Conservation (phyloP, 2,888 invertebrate genomes). For the Thecocarcelia acutangulata region DNA sequence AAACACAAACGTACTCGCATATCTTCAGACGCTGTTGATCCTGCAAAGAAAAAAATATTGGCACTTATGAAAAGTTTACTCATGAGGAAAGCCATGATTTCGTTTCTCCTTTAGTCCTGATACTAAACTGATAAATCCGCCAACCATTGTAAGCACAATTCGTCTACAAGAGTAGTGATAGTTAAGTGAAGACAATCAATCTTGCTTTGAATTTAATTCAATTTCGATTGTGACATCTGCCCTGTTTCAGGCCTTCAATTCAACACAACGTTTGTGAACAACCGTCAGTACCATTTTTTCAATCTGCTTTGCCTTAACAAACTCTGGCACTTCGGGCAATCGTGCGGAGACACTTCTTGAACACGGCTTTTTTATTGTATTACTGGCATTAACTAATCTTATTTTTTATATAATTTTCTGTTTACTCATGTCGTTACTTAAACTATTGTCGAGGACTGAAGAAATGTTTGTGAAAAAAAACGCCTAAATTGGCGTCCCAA, state of each 20-base stretch:
- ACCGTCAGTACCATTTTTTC: slow-evolving; percentile 43
- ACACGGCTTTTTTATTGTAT: slow-evolving; percentile 52
- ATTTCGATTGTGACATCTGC: slow-evolving; percentile 82
- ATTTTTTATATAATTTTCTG: slow-evolving; percentile 51
- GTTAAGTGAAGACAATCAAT: slow-evolving; percentile 78
- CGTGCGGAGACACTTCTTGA: slow-evolving; percentile 62
- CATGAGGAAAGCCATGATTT: slow-evolving; percentile 25
- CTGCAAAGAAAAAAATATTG: slow-evolving; percentile 12
- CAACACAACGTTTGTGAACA: slow-evolving; percentile 34
- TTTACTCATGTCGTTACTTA: slow-evolving; percentile 69
- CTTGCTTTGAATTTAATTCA: slow-evolving; percentile 79
- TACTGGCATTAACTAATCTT: slow-evolving; percentile 43
- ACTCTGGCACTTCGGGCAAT: slow-evolving; percentile 65
- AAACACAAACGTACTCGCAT: slow-evolving; percentile 6
- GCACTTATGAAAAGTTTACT: slow-evolving; percentile 25
- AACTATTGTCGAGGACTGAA: slow-evolving; percentile 55
- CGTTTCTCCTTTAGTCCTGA: background rate
- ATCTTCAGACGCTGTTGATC: slow-evolving; percentile 3
- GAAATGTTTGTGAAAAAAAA: slow-evolving; percentile 66
- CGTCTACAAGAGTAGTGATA: slow-evolving; percentile 22
- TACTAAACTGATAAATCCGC: background rate
- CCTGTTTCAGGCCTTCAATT: slow-evolving; percentile 72
- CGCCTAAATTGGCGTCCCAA: slow-evolving; percentile 13
- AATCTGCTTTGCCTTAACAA: slow-evolving; percentile 51
- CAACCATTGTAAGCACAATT: background rate